phyloP scores from a whole-genome alignment of 2,797 vertebrate genomes.

The Sylvia borin region DNA sequence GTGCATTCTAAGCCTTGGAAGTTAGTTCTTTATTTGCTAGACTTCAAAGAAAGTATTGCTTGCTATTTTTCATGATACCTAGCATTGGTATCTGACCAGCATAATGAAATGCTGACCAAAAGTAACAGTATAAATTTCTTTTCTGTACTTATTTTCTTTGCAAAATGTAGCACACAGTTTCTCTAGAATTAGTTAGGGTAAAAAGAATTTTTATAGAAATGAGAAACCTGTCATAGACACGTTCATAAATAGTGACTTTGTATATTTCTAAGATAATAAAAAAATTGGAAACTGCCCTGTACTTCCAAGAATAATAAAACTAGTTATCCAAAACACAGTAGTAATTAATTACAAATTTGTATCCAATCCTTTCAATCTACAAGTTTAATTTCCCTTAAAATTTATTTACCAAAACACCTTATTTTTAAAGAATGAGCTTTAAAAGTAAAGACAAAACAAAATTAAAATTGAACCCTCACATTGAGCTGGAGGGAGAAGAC shows the following conservation, averaged over 20 bases:
- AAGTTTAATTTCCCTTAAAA: neutral
- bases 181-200: neutral
- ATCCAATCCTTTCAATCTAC: neutral
- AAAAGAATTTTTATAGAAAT: neutral
- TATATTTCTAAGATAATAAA: neutral
- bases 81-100: slow-evolving; percentile 3
- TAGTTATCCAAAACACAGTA: neutral
- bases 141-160: neutral
- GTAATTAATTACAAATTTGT: neutral
- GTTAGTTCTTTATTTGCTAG: slow-evolving; percentile 46
- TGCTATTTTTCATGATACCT: slow-evolving; percentile 30
- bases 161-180: neutral
- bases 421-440: neutral
- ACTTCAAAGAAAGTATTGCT: slow-evolving; percentile 24
- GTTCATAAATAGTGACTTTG: neutral
- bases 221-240: neutral
- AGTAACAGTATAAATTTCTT: neutral
- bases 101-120: slow-evolving; percentile 43
- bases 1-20: slow-evolving; percentile 45
- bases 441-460: neutral
- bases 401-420: neutral
- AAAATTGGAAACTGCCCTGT: neutral
- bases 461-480: neutral
- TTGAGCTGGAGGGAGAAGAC: neutral
- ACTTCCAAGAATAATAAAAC: neutral